A percentile compares a stretch with the other conserved stretches of the same genome.
phyloP scores from a whole-genome alignment of 2,113 vertebrate species.

The Carassius auratus region DNA sequence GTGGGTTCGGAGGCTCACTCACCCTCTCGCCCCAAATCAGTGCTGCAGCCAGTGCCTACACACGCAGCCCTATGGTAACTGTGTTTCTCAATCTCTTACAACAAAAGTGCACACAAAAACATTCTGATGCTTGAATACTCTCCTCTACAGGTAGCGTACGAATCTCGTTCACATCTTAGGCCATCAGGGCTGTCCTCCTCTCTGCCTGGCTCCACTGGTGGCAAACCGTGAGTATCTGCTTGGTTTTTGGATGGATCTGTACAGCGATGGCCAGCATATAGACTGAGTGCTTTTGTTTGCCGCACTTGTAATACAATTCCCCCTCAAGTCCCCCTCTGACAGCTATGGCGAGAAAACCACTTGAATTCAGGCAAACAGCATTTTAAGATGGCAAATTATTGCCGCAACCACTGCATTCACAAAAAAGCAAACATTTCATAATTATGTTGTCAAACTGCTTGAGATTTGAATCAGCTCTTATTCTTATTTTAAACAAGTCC shows the following conservation, averaged over 20 bases:
- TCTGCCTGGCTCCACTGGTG: slow-evolving; percentile 78
- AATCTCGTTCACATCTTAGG: slow-evolving; percentile 86
- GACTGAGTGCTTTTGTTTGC: neutral
- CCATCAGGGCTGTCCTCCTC: slow-evolving; percentile 80
- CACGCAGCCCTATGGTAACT: slow-evolving; percentile 84
- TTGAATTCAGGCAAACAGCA: neutral
- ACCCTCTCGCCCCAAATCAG: slow-evolving; percentile 87
- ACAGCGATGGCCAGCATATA: neutral
- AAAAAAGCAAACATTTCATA: neutral
- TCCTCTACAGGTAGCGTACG: slow-evolving; percentile 76
- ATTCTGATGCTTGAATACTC: neutral
- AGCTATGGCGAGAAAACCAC: slow-evolving; percentile 1
- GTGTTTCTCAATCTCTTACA: neutral
- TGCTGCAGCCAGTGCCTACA: slow-evolving; percentile 78
- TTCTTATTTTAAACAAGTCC: neutral
- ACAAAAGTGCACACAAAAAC: neutral
- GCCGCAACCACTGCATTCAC: neutral
- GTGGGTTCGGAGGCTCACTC: slow-evolving; percentile 82
- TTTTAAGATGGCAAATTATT: slow-evolving; percentile 16
- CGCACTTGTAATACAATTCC: neutral
- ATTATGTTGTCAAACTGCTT: neutral
- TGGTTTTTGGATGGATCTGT: slow-evolving; percentile 14
- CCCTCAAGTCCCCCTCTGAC: neutral
- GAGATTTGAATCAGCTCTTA: neutral
- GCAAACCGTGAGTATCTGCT: slow-evolving; percentile 84